Evolutionary conservation across 2,888 invertebrate species (phyloP), one percentile per base, ranked within the genome.

Genomic region (Agrilus cyanescens): DNA sequence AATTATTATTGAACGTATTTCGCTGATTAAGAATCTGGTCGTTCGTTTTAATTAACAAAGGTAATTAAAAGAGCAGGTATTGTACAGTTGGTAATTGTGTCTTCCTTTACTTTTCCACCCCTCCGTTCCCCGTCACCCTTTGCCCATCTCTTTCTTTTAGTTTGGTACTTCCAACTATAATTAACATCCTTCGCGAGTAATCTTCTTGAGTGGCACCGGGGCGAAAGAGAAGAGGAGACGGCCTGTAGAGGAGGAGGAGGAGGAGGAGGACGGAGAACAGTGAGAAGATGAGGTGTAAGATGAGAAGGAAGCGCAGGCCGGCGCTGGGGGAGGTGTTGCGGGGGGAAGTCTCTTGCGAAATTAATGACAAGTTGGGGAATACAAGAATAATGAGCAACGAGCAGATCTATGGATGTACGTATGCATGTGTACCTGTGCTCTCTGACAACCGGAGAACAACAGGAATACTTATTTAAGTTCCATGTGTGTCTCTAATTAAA

Each of bases 231-330:
- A 68, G 68, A 66, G 72, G 70, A 70, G 70, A 70, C 70, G 70
- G 70, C 68, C 69, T 69, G 70, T 70, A 69, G 71, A 71, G 70
- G 70, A 69, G 70, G 70, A 70, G 71, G 25, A 2, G 69, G 71
- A 71, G 70, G 70, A 69, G 70, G 70, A 70, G 71, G 25, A 2
- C 8, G 25, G 10, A 10, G 2, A 10, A 4, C 10, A 25, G 25
- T 25, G 25, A 25, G 25, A 25, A 25, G 20, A 7, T 20, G 20
- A 7, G 5, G 20, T 20, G 20, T 20, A 20, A 20, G 20, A 20
- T 5, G 20, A 20, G 20, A 3, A 20, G 25, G 25, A 25, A 25
- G 25, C 25, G 25, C 25, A 4, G 25, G 10, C 25, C 25, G 25
- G 25, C 25, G 25, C 10, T 25, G 25, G 25, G 25, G 10, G 25